Evolutionary conservation across 2,888 invertebrate genomes (phyloP), one percentile per base, ranked within the genome.

Genomic region (Lasiommata megera): DNA sequence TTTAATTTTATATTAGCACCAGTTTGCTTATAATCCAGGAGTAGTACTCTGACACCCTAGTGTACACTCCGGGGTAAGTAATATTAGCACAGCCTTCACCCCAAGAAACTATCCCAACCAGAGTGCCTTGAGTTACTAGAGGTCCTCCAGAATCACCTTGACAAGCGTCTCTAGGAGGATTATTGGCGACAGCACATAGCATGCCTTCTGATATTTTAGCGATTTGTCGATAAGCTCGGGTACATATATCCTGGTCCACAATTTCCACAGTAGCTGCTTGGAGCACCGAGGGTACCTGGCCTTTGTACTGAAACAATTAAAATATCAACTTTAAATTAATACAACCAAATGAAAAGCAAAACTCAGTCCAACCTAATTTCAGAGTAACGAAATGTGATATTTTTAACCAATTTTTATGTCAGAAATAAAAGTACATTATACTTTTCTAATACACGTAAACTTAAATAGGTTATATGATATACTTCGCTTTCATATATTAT

Each of bases 61-160:
- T 91, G 56, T 92, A 93, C 0, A 93, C 92, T 46, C 93, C 93
- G 1, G 93, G 93, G 64, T 92, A 92, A 40, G 71, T 62, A 1
- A 73, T 68, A 43, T 86, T 79, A 6, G 92, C 93, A 64, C 93
- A 93, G 2, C 88, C 90, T 76, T 91, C 92, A 34, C 93, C 93
- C 88, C 91, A 93, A 16, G 93, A 93, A 0, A 93, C 92, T 48
- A 93, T 80, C 38, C 93, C 93, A 47, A 93, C 73, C 41, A 92
- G 74, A 52, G 74, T 72, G 40, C 79, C 79, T 46, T 80, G 73
- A 52, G 82, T 77, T n/a, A 90, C 92, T 31, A 93, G 72, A 41
- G 93, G 93, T n/a, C 93, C 93, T 2, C 93, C 93, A n/a, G 92
- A 92, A 71, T 93, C 93, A 0, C 92, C 93, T 76, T 92, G 89